phyloP scores from a whole-genome alignment of 2,113 vertebrate species.

The Bettongia penicillata region DNA sequence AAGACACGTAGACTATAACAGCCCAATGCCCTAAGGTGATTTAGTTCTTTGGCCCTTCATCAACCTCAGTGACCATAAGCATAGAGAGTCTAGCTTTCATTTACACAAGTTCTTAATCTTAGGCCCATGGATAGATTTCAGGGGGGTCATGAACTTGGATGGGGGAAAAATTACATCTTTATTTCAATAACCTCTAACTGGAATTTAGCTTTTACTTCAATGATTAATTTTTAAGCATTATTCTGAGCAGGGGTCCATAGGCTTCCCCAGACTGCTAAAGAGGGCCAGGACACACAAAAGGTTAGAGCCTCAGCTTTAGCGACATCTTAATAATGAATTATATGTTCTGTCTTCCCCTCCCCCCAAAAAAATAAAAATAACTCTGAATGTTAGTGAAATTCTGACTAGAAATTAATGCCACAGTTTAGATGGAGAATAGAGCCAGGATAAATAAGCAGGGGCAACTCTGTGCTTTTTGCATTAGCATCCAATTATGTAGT shows the following conservation, averaged over 20 bases:
- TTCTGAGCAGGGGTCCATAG: neutral
- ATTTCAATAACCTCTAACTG: neutral
- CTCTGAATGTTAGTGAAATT: conserved; percentile 54
- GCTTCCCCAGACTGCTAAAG: neutral
- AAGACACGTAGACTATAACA: conserved; percentile 31
- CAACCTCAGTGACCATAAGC: conserved; percentile 44
- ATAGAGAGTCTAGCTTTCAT: conserved; percentile 15
- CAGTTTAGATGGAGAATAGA: conserved; percentile 72
- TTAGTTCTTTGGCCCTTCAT: conserved; percentile 43
- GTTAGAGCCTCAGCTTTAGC: neutral
- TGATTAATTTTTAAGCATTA: neutral
- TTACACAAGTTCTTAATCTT: conserved; percentile 6
- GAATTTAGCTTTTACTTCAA: neutral
- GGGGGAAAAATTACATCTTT: neutral
- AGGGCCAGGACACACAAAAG: neutral
- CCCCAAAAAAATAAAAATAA: conserved; percentile 17
- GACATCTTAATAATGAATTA: conserved; percentile 63
- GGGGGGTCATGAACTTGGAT: neutral
- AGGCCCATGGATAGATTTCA: neutral
- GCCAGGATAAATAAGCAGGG: conserved; percentile 64
- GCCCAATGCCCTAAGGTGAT: neutral
- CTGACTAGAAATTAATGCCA: conserved; percentile 71
- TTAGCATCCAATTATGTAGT: conserved; percentile 71
- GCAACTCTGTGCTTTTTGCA: conserved; percentile 68
- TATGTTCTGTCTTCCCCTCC: neutral